Evolutionary conservation across 2,888 invertebrate genomes (phyloP), one percentile per base, ranked within the genome.

Genomic region (Heliconius sara): DNA sequence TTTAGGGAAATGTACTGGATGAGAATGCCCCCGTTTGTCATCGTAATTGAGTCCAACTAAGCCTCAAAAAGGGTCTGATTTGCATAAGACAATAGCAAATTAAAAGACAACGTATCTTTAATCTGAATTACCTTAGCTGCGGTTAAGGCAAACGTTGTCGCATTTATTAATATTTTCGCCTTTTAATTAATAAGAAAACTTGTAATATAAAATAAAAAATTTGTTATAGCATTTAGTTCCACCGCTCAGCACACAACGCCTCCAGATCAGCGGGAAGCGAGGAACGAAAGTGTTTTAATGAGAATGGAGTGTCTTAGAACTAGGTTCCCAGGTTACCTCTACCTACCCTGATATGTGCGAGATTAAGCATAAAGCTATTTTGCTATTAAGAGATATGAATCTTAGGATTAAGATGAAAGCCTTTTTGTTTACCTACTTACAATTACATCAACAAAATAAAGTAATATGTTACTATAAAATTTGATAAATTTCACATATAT

Each of bases 21-120:
- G 85, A 87, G 87, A 90, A 87, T 88, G 89, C 86, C 87, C 83
- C 84, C 88, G 84, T 89, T 90, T 88, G 87, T 91, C 89, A 91
- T 90, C 88, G 87, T 85, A 85, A 84, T 81, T 83, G 86, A 84
- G 86, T 84, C 86, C 86, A 83, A 87, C 85, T 85, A 86, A 86
- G 85, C 84, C 86, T 84, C 86, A 87, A 86, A 88, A 87, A 87
- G 87, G 88, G 86, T 85, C 84, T 84, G 81, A 87, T 88, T 88
- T 87, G 86, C 88, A 88, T 87, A 86, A 85, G 86, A 85, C 86
- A 85, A 86, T 84, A 86, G 84, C 85, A 85, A 87, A 87, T 86
- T 87, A 86, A 86, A 86, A 86, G 85, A 83, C 82, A 85, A 83
- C 85, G 84, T 84, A 84, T 85, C 84, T 85, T 81, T 81, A 80